Percentiles rank a stretch among this genome's conserved stretches.
phyloP scores from a whole-genome alignment of 2,797 vertebrate species.

The Gymnoscopelus microlampas region DNA sequence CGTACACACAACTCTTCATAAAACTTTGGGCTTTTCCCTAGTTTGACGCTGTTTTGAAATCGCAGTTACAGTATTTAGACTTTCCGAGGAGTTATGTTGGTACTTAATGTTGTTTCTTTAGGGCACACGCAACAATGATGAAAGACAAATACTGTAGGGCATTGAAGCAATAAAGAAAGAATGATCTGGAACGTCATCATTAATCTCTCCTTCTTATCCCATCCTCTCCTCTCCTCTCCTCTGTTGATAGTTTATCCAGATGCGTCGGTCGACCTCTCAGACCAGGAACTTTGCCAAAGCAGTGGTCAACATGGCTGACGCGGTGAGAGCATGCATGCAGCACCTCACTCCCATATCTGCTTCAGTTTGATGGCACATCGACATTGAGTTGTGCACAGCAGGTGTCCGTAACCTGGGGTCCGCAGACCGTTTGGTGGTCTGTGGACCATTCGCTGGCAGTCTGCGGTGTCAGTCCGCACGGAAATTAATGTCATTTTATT shows the following conservation, averaged over 20 bases:
- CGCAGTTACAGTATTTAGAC: neutral
- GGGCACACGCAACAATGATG: neutral
- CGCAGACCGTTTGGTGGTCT: too few relatives aligned
- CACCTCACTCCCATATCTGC: neutral
- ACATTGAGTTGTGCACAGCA: too few relatives aligned
- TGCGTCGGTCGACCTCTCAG: constrained; percentile 85
- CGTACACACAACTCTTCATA: constrained; percentile 31
- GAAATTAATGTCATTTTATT: too few relatives aligned
- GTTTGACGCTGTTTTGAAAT: neutral
- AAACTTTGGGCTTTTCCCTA: neutral
- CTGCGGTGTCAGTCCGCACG: too few relatives aligned
- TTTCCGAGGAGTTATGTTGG: too few relatives aligned
- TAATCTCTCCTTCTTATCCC: neutral
- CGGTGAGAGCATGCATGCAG: constrained; percentile 77
- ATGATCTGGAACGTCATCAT: neutral
- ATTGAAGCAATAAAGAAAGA: too few relatives aligned
- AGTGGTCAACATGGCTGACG: constrained; percentile 96
- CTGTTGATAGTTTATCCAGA: constrained; percentile 86
- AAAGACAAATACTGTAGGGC: neutral
- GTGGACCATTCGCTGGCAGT: too few relatives aligned
- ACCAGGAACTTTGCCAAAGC: constrained; percentile 97
- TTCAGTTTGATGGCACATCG: too few relatives aligned
- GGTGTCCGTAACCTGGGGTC: too few relatives aligned
- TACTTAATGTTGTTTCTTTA: too few relatives aligned
- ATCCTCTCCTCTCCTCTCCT: constrained; percentile 5